These are phyloP conservation scores for Drosophila nr. perissopoda DNA, from an alignment of 2,888 invertebrate genomes.

Conservation along the genomic window DNA sequence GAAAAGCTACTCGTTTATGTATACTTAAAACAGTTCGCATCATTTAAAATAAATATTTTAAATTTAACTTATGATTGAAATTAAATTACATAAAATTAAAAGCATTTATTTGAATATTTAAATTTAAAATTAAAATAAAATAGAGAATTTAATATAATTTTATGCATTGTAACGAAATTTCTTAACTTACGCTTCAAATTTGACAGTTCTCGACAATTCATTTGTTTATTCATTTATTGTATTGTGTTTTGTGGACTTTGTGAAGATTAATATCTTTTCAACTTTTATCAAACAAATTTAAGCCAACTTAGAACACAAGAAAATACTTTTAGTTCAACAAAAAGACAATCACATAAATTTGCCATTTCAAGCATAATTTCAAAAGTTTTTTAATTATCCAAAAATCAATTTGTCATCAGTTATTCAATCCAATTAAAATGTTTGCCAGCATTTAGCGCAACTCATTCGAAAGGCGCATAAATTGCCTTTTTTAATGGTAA, in stretches of 20 bases:
- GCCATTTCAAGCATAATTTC: neutral
- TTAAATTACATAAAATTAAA: neutral
- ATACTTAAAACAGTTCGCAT: neutral
- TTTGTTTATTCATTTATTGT: neutral
- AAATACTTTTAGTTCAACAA: neutral
- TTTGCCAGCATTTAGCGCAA: neutral
- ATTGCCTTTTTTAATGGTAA: slow-evolving; percentile 23
- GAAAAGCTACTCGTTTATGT: neutral
- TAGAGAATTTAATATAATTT: neutral
- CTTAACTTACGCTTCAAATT: neutral
- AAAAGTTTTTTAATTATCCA: slow-evolving; percentile 4
- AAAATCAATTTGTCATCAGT: slow-evolving; percentile 18
- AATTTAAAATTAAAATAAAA: too few relatives aligned
- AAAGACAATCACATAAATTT: neutral
- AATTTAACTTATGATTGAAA: neutral
- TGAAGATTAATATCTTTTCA: neutral
- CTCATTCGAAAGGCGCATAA: slow-evolving; percentile 24
- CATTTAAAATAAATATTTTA: neutral
- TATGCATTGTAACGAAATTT: neutral
- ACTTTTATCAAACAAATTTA: neutral
- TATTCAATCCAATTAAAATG: neutral
- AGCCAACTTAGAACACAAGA: neutral
- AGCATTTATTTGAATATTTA: neutral
- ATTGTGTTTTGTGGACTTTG: neutral
- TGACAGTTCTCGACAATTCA: neutral